These are phyloP conservation scores for Sciurus vulgaris DNA, from an alignment of 2,797 vertebrate species.

Conservation along the genomic window DNA sequence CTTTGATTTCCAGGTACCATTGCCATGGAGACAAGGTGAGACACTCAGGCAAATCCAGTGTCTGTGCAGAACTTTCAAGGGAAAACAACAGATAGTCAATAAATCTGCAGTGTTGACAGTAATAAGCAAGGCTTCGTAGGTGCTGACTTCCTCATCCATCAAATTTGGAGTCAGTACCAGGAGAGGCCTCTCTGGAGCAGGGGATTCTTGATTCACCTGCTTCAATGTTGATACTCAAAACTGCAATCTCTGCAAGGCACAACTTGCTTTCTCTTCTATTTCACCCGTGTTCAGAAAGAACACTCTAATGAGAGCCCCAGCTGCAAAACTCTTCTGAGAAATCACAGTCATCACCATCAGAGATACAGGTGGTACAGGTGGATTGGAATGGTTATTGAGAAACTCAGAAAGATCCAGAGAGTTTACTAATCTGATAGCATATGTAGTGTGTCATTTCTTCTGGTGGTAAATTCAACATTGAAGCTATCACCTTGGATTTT, in stretches of 20 bases:
- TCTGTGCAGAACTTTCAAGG: constrained; percentile 75
- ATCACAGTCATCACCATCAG: neutral
- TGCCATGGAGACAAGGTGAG: constrained; percentile 57
- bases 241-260: neutral
- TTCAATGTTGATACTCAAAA: constrained; percentile 38
- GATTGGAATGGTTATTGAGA: neutral
- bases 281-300: neutral
- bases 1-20: neutral
- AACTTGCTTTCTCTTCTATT: neutral
- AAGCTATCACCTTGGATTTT: neutral
- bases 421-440: neutral
- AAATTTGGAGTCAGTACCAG: constrained; percentile 46
- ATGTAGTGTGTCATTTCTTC: neutral
- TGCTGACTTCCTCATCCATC: constrained; percentile 73
- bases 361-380: neutral
- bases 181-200: constrained; percentile 56
- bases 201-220: no score
- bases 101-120: constrained; percentile 47
- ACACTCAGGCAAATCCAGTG: constrained; percentile 54
- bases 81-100: constrained; percentile 72
- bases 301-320: neutral
- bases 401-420: neutral
- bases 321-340: neutral
- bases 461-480: neutral
- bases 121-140: constrained; percentile 34